Evolutionary conservation across 2,888 invertebrate species (phyloP), one percentile per base, ranked within the genome.

Genomic region (Drosophila subsilvestris): DNA sequence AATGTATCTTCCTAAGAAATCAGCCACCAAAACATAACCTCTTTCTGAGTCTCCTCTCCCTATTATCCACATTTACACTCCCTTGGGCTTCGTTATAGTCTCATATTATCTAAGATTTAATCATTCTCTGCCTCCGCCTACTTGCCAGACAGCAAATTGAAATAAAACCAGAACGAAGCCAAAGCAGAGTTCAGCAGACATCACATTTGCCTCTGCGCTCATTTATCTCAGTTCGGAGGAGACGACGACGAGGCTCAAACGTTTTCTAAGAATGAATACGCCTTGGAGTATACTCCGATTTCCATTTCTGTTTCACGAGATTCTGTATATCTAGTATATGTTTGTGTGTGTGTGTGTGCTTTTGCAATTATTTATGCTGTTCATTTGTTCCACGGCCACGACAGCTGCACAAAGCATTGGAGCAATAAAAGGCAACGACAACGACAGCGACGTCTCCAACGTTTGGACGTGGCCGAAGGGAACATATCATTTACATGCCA

Each of bases 401-500:
- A 86, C 89, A 81, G 86, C 85, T 73, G 73, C 87, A 88, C 84
- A 84, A 86, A 84, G 63, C 58, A 53, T 73, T 68, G 73, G 60
- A 81, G 80, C 85, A 87, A 87, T 80, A 85, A 83, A 88, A 84
- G 70, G 78, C 78, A 58, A 68, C 80, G 75, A 80, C 84, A 77
- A 74, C 79, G 70, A 69, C 68, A 86, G 80, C 88, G 82, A 76
- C 79, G 76, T 87, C 80, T 71, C 50, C 63, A 51, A 37, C 79
- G 74, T 67, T 54, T 68, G 74, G 63, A 61, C 65, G 74, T 76
- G 77, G 70, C 63, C 73, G 54, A 86, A 86, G 82, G 76, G 89
- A 89, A 88, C 88, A 83, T 82, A 89, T 88, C 86, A 89, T 86
- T 86, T 86, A 80, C 89, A 89, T 89, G 88, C 88, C 76, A 89